Evolutionary conservation across 2,797 vertebrate genomes (phyloP), one percentile per base, ranked within the genome.

Genomic region (Distichodus sexfasciatus): DNA sequence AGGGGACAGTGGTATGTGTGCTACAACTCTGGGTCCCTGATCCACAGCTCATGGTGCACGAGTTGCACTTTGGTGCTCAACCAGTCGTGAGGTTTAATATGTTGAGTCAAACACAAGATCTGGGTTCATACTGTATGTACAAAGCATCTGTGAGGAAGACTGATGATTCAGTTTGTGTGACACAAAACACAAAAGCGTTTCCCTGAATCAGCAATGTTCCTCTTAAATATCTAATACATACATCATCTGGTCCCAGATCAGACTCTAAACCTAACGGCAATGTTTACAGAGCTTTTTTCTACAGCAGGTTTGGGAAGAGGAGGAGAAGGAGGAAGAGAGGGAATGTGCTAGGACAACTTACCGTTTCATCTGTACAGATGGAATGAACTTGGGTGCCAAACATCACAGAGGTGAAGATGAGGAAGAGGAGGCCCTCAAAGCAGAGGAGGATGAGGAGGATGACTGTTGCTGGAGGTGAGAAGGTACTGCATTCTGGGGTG

Each of bases 401-500:
- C 97, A 99, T 99, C 84, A 99, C 96, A 11, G 94, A 95, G 26
- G 97, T 99, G 90, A 99, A 99, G 80, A 99, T 98, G 86, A 99
- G 95, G 86, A 99, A 99, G 6, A 99, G 94, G 80, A 99, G 94
- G 17, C 93, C 94, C 83, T 99, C 97, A 58, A 99, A 98, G 90
- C 96, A 98, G 85, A 99, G 87, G 76, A 99, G 92, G 81, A 99
- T 98, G 85, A 99, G 95, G 60, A 99, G 93, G 86, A 98, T 97
- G 83, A 99, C 96, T 11, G 97, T 98, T 63, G 94, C 94, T 72
- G 97, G 96, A 0, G 97, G 97, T 72, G 97, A 96, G 87, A 99
- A 98, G 82, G 94, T 92, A 82, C 97, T 99, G 93, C 97, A 99
- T 84, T 98, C 97, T 99, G 86, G 48, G 74, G 71, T 81, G 60